Base-by-base conservation (phyloP, 92 coral and sea anemone genomes). In the Plumapathes pennacea region DNA sequence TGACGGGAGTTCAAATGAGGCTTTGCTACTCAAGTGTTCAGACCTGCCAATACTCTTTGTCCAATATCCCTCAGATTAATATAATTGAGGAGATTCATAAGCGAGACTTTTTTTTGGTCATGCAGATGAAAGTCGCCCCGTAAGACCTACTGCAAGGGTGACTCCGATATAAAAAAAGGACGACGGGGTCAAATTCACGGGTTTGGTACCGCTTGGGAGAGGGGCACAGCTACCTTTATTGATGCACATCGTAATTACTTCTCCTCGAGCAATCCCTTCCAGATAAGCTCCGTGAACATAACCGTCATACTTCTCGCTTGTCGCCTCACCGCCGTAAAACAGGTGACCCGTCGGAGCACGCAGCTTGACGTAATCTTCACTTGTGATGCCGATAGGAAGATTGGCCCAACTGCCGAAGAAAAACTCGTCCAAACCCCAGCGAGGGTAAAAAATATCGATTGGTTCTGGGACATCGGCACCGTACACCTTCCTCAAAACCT, bases 241-340 rank as follows among this genome's bases (percentile, higher is more conserved):
- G 14, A 81, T 45, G 26, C 67, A 55, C 3, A 59, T 10, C 13
- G 81, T 62, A 15, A 89, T 79, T 17, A 78, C 76, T 18, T 52
- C 24, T 0, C 84, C 96, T 2, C 85, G 62, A 3, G 64, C 56
- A 3, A 69, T 62, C 3, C 97, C 97, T 11, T 83, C 61, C 11
- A 79, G 30, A 42, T 89, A 89, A 0, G 77, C 97, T 0, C 97
- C 97, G 30, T 89, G 97, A 5, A 89, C 82, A 23, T 63, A 84
- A 3, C 97, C 97, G 55, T 84, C 75, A 46, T 89, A 89, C 64
- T 79, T 53, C 64, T 89, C 97, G 57, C 80, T 71, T 1, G 91
- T 89, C 11, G 91, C 97, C 20, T 89, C 97, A 1, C 97, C 97
- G 26, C 91, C 59, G 40, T 84, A 89, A 51, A 68, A 89, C 34